Percentiles rank a stretch among this genome's conserved stretches.
Conservation (phyloP, 2,797 vertebrate genomes). For the Hemitrygon akajei region DNA sequence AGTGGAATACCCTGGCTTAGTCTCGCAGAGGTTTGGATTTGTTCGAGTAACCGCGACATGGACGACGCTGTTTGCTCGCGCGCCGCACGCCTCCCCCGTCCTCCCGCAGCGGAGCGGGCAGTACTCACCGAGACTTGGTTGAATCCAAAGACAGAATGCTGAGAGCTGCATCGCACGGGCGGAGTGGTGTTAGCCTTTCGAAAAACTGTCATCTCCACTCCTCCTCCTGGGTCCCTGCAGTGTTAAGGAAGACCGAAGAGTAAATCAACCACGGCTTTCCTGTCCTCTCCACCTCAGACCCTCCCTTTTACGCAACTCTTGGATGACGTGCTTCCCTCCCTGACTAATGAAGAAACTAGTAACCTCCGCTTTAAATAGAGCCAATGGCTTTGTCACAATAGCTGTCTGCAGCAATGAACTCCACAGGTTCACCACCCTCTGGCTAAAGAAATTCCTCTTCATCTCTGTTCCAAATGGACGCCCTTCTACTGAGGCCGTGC, state of each 20-base stretch:
- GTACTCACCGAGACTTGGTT: slow-evolving; percentile 82
- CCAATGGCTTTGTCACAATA: too few relatives aligned
- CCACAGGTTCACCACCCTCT: too few relatives aligned
- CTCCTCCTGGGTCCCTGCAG: slow-evolving; percentile 69
- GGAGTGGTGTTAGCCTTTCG: slow-evolving; percentile 84
- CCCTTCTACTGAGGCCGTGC: too few relatives aligned
- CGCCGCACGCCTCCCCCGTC: background rate
- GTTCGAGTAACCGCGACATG: too few relatives aligned
- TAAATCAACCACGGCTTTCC: background rate
- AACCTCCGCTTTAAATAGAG: too few relatives aligned
- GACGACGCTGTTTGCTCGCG: too few relatives aligned
- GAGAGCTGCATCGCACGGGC: slow-evolving; percentile 82
- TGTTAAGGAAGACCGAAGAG: slow-evolving; percentile 3
- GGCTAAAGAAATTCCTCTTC: too few relatives aligned
- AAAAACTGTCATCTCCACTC: slow-evolving; percentile 86
- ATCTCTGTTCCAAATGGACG: too few relatives aligned
- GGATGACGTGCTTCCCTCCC: background rate
- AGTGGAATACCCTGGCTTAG: too few relatives aligned
- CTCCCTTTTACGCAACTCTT: background rate
- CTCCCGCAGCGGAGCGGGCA: rapidly evolving
- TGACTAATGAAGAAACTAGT: too few relatives aligned
- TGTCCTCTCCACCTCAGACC: background rate
- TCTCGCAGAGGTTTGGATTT: too few relatives aligned
- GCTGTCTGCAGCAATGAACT: too few relatives aligned
- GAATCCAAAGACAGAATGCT: slow-evolving; percentile 81